phyloP scores from a whole-genome alignment of 2,888 invertebrate species.

The Hofmannophila pseudospretella region DNA sequence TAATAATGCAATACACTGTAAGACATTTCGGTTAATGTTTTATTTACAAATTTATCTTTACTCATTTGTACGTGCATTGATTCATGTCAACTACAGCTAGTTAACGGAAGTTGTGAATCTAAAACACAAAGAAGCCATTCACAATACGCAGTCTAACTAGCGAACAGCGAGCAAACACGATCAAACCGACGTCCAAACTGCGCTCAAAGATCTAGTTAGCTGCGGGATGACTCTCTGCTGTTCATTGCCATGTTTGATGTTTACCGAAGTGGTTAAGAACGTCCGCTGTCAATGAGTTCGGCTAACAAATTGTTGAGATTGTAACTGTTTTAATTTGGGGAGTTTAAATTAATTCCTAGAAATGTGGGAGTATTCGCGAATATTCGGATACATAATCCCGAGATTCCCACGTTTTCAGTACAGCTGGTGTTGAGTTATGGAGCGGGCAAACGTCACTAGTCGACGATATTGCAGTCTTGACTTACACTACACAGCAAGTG shows the following conservation, averaged over 20 bases:
- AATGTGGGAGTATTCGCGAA: background rate
- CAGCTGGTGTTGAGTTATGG: constrained; percentile 19
- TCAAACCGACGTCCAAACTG: constrained; percentile 65
- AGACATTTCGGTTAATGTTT: no score
- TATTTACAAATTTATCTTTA: no score
- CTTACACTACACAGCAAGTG: constrained; percentile 18
- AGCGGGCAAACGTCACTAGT: constrained; percentile 17
- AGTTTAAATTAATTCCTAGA: constrained; percentile 4
- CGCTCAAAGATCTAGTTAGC: constrained; percentile 73
- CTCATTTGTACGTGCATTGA: background rate
- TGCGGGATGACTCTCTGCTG: constrained; percentile 49
- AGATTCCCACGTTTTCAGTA: constrained; percentile 9
- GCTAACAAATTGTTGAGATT: constrained; percentile 22
- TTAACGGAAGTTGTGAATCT: constrained; percentile 59
- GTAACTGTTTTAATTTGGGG: constrained; percentile 29
- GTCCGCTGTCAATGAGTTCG: constrained; percentile 28
- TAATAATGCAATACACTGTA: no score
- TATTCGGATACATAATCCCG: background rate
- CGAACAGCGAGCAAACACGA: constrained; percentile 59
- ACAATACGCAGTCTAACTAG: constrained; percentile 66
- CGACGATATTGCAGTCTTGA: constrained; percentile 22
- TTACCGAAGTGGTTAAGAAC: constrained; percentile 32
- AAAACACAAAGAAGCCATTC: constrained; percentile 69
- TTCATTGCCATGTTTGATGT: constrained; percentile 51
- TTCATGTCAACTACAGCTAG: constrained; percentile 40